Conservation (phyloP, 2,797 vertebrate genomes). For the Gallirallus australis region DNA sequence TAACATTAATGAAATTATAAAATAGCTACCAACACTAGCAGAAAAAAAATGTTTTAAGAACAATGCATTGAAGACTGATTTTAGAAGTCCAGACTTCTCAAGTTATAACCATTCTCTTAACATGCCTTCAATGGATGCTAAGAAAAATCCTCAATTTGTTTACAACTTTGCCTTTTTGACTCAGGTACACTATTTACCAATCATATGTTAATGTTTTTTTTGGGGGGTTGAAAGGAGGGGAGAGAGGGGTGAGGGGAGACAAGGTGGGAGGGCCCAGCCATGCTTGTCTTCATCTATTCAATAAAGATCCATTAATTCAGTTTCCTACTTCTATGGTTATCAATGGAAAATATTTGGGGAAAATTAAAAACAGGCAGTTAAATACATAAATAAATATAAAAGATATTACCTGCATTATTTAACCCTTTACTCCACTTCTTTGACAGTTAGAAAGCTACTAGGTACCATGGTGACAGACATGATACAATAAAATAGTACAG, state of each 20-base stretch:
- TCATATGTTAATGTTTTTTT: background rate
- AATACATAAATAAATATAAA: background rate
- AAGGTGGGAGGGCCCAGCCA: background rate
- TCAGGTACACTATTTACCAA: background rate
- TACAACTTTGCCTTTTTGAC: background rate
- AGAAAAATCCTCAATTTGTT: background rate
- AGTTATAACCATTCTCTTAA: background rate
- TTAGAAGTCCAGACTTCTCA: background rate
- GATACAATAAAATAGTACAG: background rate
- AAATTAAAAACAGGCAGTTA: background rate
- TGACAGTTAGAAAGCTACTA: background rate
- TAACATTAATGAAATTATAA: background rate
- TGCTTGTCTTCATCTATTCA: background rate
- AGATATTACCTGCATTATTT: background rate
- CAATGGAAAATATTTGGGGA: accelerated
- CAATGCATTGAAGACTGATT: background rate
- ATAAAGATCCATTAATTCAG: background rate
- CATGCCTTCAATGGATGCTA: background rate
- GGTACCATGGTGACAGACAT: background rate
- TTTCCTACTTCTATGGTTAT: background rate
- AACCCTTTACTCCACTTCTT: background rate
- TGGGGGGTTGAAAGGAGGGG: accelerated
- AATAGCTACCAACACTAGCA: background rate
- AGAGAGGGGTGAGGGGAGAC: background rate
- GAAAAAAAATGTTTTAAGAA: background rate